Evolutionary conservation across 2,888 invertebrate species (phyloP).

Genomic region (Trachelus stipa): DNA sequence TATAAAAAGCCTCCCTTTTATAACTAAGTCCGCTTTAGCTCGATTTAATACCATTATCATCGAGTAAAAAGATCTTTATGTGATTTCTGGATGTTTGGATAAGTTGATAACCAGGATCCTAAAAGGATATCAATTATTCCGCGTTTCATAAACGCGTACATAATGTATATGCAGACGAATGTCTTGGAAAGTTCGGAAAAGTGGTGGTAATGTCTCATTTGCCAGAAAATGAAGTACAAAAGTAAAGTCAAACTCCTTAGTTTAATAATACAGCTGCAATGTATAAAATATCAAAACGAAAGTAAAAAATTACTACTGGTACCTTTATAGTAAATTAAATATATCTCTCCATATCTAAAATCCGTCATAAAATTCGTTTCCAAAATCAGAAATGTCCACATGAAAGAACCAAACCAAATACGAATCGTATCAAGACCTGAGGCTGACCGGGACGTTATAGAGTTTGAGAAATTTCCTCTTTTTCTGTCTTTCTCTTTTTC

Average conservation of each 20-base stretch:
- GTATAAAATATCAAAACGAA: too few species aligned
- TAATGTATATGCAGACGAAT: too few species aligned
- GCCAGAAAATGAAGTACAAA: neutral
- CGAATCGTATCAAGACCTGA: constrained; percentile 37
- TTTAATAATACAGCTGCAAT: neutral
- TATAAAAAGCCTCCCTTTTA: too few species aligned
- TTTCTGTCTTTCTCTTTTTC: neutral
- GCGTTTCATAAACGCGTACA: too few species aligned
- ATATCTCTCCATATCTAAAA: neutral
- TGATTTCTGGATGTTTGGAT: too few species aligned
- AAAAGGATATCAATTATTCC: too few species aligned
- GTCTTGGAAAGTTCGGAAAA: constrained; percentile 19
- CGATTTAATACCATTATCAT: too few species aligned
- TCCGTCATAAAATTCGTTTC: neutral
- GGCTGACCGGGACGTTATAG: constrained; percentile 29
- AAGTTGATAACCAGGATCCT: too few species aligned
- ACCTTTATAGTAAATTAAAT: too few species aligned
- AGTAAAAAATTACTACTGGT: too few species aligned
- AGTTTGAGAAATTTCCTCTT: constrained; percentile 17
- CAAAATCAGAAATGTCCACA: neutral
- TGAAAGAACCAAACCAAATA: constrained; percentile 39
- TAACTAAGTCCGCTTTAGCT: too few species aligned
- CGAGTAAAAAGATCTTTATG: too few species aligned
- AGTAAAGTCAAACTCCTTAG: neutral
- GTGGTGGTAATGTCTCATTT: constrained; percentile 10